Base-by-base conservation (phyloP, 53 echinoderm and acorn worm species). In the Luidia sarsii region DNA sequence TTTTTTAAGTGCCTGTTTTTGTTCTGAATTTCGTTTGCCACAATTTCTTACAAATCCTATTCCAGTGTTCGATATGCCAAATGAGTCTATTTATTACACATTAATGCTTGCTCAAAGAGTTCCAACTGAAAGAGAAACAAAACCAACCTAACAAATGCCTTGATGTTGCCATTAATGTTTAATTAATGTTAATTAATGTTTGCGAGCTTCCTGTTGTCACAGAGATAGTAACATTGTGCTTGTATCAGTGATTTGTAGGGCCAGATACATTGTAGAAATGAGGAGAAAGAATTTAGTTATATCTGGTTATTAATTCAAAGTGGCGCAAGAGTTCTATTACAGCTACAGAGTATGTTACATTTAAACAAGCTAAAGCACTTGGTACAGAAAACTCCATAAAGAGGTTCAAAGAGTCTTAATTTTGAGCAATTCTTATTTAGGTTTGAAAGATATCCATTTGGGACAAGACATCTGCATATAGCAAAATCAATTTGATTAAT, bases 21-120 rank as follows among this genome's bases (percentile, higher is more conserved):
- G n/a, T 3, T 53, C 4, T 15, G 5, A 9, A 16, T 53, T 21
- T 21, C 53, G n/a, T 3, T 53, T 53, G 22, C 18, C 4, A 53
- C 41, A 41, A 41, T 41, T 41, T 11, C 53, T 16, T 53, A 53
- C 22, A 15, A 8, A 46, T 46, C 8, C 15, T 8, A 10, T 53
- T 53, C 4, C 9, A 11, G n/a, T n/a, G 22, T 53, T 53, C n/a
- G 18, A 53, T 11, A 11, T 5, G 4, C 18, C 7, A 53, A 16
- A 53, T n/a, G 53, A n/a, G n/a, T 53, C 53, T 53, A 53, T n/a
- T 21, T 60, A 10, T 28, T 10, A 14, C 32, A 11, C 11, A 16
- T 10, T 30, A 2, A 67, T 67, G 67, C 67, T 67, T 45, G 67
- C 67, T 45, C 38, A 67, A 45, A 67, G 39, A 39, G 38, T 65